Conservation (phyloP, 2,113 vertebrate genomes). For the Chauna torquata region DNA sequence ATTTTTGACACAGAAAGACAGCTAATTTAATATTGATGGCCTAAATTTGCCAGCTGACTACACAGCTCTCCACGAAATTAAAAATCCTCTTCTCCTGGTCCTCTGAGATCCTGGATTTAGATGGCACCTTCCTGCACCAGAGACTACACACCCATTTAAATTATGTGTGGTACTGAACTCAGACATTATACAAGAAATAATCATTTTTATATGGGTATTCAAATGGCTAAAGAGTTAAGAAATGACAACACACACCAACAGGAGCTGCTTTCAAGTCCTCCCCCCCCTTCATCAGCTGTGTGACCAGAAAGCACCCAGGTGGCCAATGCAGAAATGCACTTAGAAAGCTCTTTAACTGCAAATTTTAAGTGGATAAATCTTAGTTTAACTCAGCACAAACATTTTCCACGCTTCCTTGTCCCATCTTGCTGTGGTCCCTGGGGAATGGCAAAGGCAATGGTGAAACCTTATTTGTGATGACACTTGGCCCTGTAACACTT, state of each 20-base stretch:
- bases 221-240: slow-evolving; percentile 6
- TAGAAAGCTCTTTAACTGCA: slow-evolving; percentile 43
- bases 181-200: not conserved
- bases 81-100: slow-evolving; percentile 9
- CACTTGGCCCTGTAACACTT: slow-evolving; percentile 15
- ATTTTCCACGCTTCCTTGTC: slow-evolving; percentile 28
- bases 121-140: not conserved
- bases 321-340: slow-evolving; percentile 27
- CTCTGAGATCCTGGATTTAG: not conserved
- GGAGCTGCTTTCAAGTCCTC: not conserved
- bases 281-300: not conserved
- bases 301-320: not conserved
- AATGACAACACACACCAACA: not conserved
- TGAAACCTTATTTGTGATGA: slow-evolving; percentile 48
- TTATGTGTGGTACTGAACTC: not conserved
- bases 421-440: not conserved
- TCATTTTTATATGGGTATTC: not conserved
- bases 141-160: not conserved
- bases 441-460: not conserved
- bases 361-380: slow-evolving; percentile 44
- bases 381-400: slow-evolving; percentile 51
- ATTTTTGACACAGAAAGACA: slow-evolving; percentile 3
- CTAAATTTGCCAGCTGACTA: slow-evolving; percentile 58
- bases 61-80: slow-evolving; percentile 32
- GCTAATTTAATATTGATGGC: slow-evolving; percentile 60